Percentiles rank a stretch among this genome's conserved stretches.
phyloP scores from a whole-genome alignment of 2,113 vertebrate genomes.

The Lichenostomus cassidix region DNA sequence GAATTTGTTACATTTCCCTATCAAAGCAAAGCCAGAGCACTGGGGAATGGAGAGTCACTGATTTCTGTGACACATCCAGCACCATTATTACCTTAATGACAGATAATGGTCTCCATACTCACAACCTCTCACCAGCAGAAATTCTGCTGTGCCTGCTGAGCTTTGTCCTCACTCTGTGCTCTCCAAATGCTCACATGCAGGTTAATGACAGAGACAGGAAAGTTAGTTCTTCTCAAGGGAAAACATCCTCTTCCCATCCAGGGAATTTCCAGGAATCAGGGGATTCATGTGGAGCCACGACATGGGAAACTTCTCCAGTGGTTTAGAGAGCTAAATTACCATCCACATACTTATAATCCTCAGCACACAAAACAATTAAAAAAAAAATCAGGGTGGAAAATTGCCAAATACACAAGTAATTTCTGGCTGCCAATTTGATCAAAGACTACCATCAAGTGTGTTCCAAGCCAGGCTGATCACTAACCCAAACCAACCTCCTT shows the following conservation, averaged over 20 bases:
- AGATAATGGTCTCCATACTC: conserved; percentile 23
- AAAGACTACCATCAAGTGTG: background rate
- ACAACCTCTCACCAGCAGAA: background rate
- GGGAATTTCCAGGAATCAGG: background rate
- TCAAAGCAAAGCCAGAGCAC: background rate
- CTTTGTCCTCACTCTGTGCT: background rate
- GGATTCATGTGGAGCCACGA: background rate
- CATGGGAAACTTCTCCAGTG: background rate
- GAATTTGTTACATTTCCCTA: background rate
- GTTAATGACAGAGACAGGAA: background rate
- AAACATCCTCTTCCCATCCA: background rate
- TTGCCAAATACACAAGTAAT: background rate
- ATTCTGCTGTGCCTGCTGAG: background rate
- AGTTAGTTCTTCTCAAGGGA: background rate
- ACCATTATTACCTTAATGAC: conserved; percentile 46
- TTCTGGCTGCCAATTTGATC: background rate
- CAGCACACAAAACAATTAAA: background rate
- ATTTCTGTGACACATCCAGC: background rate
- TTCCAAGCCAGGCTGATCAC: background rate
- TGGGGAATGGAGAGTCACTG: background rate
- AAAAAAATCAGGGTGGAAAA: background rate
- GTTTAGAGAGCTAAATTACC: background rate
- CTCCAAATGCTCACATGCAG: background rate
- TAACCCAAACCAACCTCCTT: background rate
- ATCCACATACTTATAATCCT: background rate